Percentiles rank a stretch among this genome's conserved stretches.
Conservation (phyloP, 2,888 invertebrate genomes). For the Apodemia hepburni region DNA sequence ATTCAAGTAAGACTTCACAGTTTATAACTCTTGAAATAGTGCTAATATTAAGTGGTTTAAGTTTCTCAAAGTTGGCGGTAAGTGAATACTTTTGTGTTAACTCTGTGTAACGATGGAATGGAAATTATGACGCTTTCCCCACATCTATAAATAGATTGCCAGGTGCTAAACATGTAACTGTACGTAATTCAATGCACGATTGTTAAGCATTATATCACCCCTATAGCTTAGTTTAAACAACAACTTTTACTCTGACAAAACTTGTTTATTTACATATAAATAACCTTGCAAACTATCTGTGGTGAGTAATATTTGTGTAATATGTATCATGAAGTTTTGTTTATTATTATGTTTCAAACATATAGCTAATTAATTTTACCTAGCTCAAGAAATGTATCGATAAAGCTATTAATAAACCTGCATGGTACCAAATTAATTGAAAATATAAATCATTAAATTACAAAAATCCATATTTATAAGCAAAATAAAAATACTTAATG, state of each 20-base stretch:
- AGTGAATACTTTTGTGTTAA: background rate
- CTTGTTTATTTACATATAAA: constrained; percentile 25
- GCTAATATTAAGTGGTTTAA: constrained; percentile 33
- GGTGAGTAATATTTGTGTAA: constrained; percentile 1
- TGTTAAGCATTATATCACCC: constrained; percentile 43
- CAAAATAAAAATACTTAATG: too few species aligned
- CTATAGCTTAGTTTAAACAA: constrained; percentile 29
- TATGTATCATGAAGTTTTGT: background rate
- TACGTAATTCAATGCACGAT: constrained; percentile 41
- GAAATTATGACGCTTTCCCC: constrained; percentile 33
- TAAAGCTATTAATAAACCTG: background rate
- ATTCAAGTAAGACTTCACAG: background rate
- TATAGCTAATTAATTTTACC: background rate
- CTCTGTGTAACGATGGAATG: constrained; percentile 19
- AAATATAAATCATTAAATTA: background rate
- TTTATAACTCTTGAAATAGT: constrained; percentile 28
- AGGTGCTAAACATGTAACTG: constrained; percentile 44
- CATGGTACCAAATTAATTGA: background rate
- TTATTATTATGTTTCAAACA: background rate
- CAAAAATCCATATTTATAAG: too few species aligned
- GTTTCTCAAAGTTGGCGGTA: constrained; percentile 1
- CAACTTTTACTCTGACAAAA: constrained; percentile 22
- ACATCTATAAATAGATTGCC: constrained; percentile 47
- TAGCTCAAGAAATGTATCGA: background rate
- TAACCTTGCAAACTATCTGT: constrained; percentile 8